Evolutionary conservation across 2,888 invertebrate species (phyloP), one percentile per base, ranked within the genome.

Genomic region (Lasioglossum lativentre): DNA sequence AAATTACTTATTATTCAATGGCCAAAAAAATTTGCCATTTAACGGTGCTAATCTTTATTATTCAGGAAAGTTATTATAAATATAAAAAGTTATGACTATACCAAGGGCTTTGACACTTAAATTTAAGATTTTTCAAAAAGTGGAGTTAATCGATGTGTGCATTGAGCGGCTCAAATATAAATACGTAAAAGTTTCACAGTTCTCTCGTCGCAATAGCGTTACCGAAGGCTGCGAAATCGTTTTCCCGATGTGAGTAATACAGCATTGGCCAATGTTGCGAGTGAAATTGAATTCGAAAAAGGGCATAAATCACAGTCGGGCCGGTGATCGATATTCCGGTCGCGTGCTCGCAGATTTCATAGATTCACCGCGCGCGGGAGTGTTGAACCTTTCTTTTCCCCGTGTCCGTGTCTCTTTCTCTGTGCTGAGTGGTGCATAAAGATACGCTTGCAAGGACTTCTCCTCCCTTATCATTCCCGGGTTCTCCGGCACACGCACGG

Each of bases 381-480:
- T 59, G 38, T 5, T 1, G 45, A 16, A 45, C n/a, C 68, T 59
- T 38, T 52, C 40, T 73, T 78, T 73, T 77, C 47, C 47, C 30
- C 74, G 27, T 68, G 75, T 45, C 66, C 52, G 68, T 47, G 73
- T 47, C 42, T 42, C 68, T 56, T 30, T n/a, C 34, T n/a, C 16
- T n/a, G 59, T 30, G 66, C 78, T 71, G 70, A 79, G 70, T 47
- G 73, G 38, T 45, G 66, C 63, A 76, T 45, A 74, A 72, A 78
- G 71, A 80, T 66, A 80, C n/a, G 76, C 82, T 70, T 56, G 75
- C 59, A 72, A 27, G 47, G 14, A 68, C 38, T 1, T 12, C 30
- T 77, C 34, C 52, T 63, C 47, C 63, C 83, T 83, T 87, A 85
- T 85, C 85, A 77, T 80, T 68, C 59, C 14, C 38, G 47, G 45